Conservation (phyloP, 2,888 invertebrate genomes). For the Cecidostiba fungosa region DNA sequence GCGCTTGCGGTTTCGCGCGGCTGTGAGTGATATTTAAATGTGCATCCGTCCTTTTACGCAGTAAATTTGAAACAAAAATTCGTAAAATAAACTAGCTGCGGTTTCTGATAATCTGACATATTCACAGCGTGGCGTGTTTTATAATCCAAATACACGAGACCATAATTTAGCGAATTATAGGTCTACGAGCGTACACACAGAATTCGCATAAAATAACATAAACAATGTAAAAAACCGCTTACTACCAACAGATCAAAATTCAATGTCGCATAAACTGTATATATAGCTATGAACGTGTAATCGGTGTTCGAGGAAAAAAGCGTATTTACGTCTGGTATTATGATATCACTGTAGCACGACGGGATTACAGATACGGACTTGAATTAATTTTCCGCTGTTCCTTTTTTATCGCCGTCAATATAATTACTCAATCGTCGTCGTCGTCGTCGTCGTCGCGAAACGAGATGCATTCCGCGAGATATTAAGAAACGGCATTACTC, state of each 20-base stretch:
- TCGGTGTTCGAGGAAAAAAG: neutral
- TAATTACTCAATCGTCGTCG: conserved; percentile 51
- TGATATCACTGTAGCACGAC: neutral
- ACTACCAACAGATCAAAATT: neutral
- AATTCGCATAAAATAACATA: neutral
- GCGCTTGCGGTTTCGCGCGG: conserved; percentile 35
- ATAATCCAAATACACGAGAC: neutral
- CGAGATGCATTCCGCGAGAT: conserved; percentile 18
- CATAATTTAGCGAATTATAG: neutral
- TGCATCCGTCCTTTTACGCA: no score
- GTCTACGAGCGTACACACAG: neutral
- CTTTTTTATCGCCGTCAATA: conserved; percentile 26
- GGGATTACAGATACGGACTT: neutral
- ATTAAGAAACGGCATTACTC: conserved; percentile 57
- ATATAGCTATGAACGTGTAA: neutral
- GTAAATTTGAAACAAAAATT: no score
- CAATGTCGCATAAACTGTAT: neutral
- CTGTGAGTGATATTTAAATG: neutral
- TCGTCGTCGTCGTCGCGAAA: neutral
- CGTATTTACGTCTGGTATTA: neutral
- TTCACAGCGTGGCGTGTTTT: neutral
- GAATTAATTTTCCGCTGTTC: conserved; percentile 22
- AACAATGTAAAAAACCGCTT: neutral
- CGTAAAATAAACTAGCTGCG: no score
- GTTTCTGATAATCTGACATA: neutral